A percentile compares a stretch with the other conserved stretches of the same genome.
phyloP scores from a whole-genome alignment of 1,140 invertebrate species.

The Solenopsis invicta region DNA sequence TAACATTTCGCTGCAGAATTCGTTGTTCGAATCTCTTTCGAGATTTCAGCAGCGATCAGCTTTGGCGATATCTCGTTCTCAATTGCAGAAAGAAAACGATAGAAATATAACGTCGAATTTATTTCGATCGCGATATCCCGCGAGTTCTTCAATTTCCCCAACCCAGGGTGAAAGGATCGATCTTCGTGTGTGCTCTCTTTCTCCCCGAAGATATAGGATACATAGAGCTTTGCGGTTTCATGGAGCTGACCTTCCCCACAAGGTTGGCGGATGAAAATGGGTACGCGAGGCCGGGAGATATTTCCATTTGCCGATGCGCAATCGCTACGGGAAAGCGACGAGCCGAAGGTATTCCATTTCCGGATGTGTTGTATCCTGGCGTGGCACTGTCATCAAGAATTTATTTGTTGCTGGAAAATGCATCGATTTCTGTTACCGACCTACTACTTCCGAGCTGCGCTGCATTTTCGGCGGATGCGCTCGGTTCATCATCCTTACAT shows the following conservation, averaged over 20 bases:
- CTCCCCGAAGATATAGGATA: not conserved
- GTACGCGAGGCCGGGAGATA: conserved; percentile 44
- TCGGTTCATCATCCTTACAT: conserved; percentile 40
- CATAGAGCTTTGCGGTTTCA: conserved; percentile 56
- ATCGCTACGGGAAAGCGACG: conserved; percentile 66
- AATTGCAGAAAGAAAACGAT: not conserved
- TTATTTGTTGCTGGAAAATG: conserved; percentile 72
- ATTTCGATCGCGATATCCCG: conserved; percentile 29
- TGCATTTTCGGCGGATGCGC: conserved; percentile 33
- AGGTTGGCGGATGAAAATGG: conserved; percentile 35
- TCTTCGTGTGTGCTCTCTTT: not conserved
- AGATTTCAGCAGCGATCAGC: conserved; percentile 9
- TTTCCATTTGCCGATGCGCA: conserved; percentile 69
- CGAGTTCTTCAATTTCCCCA: conserved; percentile 33
- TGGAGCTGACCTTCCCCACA: conserved; percentile 54
- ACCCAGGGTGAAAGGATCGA: conserved; percentile 44
- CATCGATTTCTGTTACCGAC: conserved; percentile 41
- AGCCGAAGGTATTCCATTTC: conserved; percentile 67
- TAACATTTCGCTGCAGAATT: not conserved
- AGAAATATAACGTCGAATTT: not conserved
- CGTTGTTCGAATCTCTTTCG: not conserved
- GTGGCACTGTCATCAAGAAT: conserved; percentile 60
- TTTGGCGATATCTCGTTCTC: not conserved
- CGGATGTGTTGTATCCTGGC: conserved; percentile 60
- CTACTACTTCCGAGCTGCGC: conserved; percentile 41